Evolutionary conservation across 2,797 vertebrate species (phyloP).

Genomic region (Cyclura pinguis): DNA sequence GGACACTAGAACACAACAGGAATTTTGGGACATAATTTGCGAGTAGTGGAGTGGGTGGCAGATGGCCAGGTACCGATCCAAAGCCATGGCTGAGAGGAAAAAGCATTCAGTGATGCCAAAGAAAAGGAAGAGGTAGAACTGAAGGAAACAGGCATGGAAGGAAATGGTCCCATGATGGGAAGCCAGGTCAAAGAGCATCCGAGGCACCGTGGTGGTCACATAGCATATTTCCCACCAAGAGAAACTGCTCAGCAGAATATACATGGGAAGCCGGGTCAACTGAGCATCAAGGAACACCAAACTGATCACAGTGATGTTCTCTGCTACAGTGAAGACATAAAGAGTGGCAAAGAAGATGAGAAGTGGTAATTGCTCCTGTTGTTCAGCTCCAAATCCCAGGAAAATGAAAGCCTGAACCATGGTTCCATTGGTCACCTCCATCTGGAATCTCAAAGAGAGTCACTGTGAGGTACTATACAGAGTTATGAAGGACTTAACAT

Average conservation of each 20-base stretch:
- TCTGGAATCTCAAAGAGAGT: not conserved
- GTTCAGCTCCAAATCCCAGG: not conserved
- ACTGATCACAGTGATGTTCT: slow-evolving; percentile 48
- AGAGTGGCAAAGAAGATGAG: not conserved
- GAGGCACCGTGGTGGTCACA: slow-evolving; percentile 62
- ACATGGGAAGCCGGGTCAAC: slow-evolving; percentile 63
- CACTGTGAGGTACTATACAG: not conserved
- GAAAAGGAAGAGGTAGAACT: slow-evolving; percentile 69
- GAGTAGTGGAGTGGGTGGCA: slow-evolving; percentile 63
- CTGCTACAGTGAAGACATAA: slow-evolving; percentile 55
- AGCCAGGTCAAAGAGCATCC: slow-evolving; percentile 67
- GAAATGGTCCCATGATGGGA: slow-evolving; percentile 55
- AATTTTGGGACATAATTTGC: slow-evolving; percentile 50
- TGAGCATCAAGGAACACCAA: slow-evolving; percentile 30
- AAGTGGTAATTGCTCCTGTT: not conserved
- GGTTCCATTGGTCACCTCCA: not conserved
- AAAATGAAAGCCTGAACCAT: not conserved
- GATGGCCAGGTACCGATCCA: slow-evolving; percentile 68
- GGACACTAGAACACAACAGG: slow-evolving; percentile 39
- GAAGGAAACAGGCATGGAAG: slow-evolving; percentile 57
- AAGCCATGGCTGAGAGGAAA: slow-evolving; percentile 72
- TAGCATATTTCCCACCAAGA: slow-evolving; percentile 64
- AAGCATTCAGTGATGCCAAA: slow-evolving; percentile 67
- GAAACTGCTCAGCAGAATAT: slow-evolving; percentile 65
- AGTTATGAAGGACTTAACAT: too few relatives aligned